Conservation (phyloP, 2,797 vertebrate genomes). For the Parambassis ranga region DNA sequence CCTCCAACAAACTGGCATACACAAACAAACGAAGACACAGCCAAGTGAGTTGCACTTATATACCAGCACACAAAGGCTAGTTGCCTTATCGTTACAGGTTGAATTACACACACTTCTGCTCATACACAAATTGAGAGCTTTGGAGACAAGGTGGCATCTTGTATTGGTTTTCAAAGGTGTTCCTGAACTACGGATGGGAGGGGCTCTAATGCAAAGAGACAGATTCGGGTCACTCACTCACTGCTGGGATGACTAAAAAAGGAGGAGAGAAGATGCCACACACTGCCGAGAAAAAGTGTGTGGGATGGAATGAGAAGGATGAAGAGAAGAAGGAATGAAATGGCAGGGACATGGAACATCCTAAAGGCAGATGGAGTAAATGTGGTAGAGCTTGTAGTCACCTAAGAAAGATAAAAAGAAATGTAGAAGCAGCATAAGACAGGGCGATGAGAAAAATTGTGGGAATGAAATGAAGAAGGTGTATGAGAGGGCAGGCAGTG, state of each 20-base stretch:
- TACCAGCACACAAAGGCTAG: slow-evolving; percentile 5
- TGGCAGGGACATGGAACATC: slow-evolving; percentile 9
- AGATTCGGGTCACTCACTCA: slow-evolving; percentile 84
- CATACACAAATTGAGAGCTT: slow-evolving; percentile 28
- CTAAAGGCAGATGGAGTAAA: slow-evolving; percentile 37
- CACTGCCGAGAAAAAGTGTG: slow-evolving; percentile 27
- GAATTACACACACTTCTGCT: slow-evolving; percentile 47
- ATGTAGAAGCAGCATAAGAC: slow-evolving; percentile 4
- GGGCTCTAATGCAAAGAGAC: slow-evolving; percentile 81
- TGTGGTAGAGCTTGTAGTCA: background rate
- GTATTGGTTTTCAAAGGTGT: slow-evolving; percentile 63
- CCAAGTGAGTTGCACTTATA: slow-evolving; percentile 32
- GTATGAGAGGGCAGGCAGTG: slow-evolving; percentile 18
- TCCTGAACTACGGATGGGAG: slow-evolving; percentile 53
- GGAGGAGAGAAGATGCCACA: slow-evolving; percentile 55
- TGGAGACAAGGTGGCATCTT: slow-evolving; percentile 47
- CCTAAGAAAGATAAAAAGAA: slow-evolving; percentile 14
- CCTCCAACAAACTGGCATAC: slow-evolving; percentile 31
- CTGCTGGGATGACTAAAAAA: slow-evolving; percentile 60
- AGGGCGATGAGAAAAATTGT: slow-evolving; percentile 8
- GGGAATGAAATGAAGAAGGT: slow-evolving; percentile 42
- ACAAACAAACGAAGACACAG: slow-evolving; percentile 22
- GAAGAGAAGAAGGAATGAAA: slow-evolving; percentile 8
- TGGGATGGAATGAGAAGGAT: slow-evolving; percentile 29
- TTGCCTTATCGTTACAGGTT: slow-evolving; percentile 42